Base-by-base conservation (phyloP, 2,888 invertebrate genomes). In the Drosophila anomalata region DNA sequence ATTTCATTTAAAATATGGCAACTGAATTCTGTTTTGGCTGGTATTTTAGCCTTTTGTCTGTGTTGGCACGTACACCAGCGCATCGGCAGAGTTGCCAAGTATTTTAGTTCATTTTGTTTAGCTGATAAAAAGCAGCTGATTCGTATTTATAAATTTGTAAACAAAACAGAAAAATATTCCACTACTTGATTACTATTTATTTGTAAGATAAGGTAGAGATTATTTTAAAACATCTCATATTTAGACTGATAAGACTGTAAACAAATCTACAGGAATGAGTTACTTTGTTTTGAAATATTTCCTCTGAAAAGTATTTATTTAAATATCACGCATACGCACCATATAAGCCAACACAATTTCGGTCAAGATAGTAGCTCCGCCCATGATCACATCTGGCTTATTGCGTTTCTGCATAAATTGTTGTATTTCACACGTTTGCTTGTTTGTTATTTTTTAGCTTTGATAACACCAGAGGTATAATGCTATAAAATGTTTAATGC, bases 391-490 rank as follows among this genome's bases (percentile, higher is more conserved):
- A 51, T 11, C 29, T 33, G 42, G 48, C 62, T 62, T 62, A 71
- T 71, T 71, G 71, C 71, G 71, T 71, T 63, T 61, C 57, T 62
- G 52, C 71, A 62, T 71, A 58, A 70, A 70, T 57, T 70, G 31
- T 39, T 41, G 48, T 42, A 14, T 48, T 66, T 50, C 53, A 55
- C 62, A 54, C 62, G 66, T 62, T 51, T 60, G 44, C 51, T 12
- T 36, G 63, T 59, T 59, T 59, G 48, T 36, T 12, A 14, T 39
- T 56, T 31, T 53, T 54, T 24, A 47, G 11, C 39, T 2, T 11
- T 22, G 60, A 67, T 66, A 57, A 47, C 52, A 33, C 31, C 24
- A 47, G 36, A 12, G 1, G 41, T 55, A n/a, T 51, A 50, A 68
- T 44, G 48, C 39, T 44, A 33, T 62, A 57, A 62, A 71, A 48